These are phyloP conservation scores for Pimpla rufipes DNA, from an alignment of 2,888 invertebrate species.

Conservation along the genomic window DNA sequence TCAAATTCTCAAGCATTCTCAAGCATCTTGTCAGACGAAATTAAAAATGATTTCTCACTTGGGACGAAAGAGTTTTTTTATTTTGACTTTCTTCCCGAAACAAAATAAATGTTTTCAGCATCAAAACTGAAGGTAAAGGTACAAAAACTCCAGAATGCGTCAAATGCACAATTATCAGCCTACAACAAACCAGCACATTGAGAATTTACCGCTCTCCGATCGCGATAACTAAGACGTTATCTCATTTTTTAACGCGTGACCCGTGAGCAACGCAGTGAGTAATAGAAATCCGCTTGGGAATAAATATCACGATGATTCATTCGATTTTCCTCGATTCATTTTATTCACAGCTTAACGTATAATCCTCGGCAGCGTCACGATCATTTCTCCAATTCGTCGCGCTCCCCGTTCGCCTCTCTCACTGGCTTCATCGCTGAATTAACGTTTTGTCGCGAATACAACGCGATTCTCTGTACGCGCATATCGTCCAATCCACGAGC, in stretches of 20 bases:
- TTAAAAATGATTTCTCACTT: too few relatives aligned
- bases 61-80: too few relatives aligned
- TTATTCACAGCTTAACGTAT: constrained; percentile 49
- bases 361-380: constrained; percentile 24
- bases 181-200: too few relatives aligned
- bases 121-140: too few relatives aligned
- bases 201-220: too few relatives aligned
- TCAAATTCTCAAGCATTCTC: too few relatives aligned
- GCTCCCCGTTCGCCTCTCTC: background rate
- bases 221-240: too few relatives aligned
- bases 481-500: background rate
- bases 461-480: background rate
- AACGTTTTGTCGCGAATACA: constrained; percentile 17
- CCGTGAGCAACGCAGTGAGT: background rate
- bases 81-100: too few relatives aligned
- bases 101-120: too few relatives aligned
- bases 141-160: too few relatives aligned
- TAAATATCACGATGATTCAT: constrained; percentile 31
- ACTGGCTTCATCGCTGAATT: constrained; percentile 16
- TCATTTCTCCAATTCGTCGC: background rate
- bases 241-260: background rate
- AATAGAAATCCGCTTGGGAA: background rate
- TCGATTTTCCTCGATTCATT: constrained; percentile 41
- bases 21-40: too few relatives aligned
- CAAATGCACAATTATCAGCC: too few relatives aligned